Conservation (phyloP, 2,113 vertebrate species). For the Coptodon rendalli region DNA sequence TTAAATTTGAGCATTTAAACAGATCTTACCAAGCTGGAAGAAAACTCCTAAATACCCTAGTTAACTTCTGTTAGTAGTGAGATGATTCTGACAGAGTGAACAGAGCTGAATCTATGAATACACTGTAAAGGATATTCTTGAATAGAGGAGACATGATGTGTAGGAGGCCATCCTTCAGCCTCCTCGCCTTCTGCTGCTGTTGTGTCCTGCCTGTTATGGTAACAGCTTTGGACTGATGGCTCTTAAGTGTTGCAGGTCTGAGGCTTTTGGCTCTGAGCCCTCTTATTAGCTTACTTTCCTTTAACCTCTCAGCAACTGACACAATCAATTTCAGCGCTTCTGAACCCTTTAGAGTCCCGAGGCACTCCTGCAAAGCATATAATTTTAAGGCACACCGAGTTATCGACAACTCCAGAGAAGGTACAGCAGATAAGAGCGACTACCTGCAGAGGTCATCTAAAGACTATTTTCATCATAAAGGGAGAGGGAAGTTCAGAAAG, state of each 20-base stretch:
- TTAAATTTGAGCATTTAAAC: background rate
- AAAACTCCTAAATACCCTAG: background rate
- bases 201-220: background rate
- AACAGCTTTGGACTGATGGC: background rate
- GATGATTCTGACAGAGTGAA: background rate
- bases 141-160: background rate
- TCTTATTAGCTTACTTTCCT: slow-evolving; percentile 25
- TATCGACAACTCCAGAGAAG: background rate
- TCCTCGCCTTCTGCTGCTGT: background rate
- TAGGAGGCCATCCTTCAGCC: background rate
- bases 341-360: background rate
- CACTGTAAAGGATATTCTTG: background rate
- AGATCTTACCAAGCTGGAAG: background rate
- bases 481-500: background rate
- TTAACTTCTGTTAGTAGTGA: background rate
- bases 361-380: background rate
- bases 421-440: background rate
- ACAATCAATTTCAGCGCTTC: background rate
- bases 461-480: background rate
- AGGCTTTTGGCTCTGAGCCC: background rate
- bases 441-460: background rate
- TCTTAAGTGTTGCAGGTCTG: slow-evolving; percentile 4
- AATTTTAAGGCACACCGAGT: background rate
- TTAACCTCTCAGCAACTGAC: slow-evolving; percentile 16
- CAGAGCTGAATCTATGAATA: background rate